These are phyloP conservation scores for Lophotriccus pileatus DNA, from an alignment of 2,797 vertebrate genomes.

Conservation along the genomic window DNA sequence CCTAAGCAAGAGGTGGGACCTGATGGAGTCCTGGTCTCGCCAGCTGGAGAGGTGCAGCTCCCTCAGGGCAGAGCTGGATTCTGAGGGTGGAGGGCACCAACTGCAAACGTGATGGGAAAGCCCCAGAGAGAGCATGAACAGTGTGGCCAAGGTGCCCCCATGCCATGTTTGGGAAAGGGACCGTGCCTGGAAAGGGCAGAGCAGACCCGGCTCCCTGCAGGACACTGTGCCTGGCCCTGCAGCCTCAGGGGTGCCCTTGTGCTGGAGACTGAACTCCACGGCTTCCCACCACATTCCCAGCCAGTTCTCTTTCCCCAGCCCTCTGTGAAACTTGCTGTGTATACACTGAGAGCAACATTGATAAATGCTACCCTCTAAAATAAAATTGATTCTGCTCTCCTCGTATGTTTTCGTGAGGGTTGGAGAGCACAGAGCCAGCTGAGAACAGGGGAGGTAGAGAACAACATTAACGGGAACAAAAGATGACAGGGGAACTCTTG, in stretches of 20 bases:
- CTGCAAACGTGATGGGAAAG: neutral
- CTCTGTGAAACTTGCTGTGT: neutral
- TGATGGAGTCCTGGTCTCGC: fast-evolving
- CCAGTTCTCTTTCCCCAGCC: neutral
- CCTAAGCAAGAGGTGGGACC: neutral
- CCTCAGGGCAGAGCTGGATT: fast-evolving
- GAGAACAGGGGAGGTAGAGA: neutral
- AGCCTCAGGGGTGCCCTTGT: neutral
- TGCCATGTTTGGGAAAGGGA: fast-evolving
- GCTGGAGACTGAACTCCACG: fast-evolving
- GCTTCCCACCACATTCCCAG: fast-evolving
- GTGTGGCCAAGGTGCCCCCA: fast-evolving
- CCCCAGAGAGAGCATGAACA: fast-evolving
- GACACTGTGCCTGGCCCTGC: fast-evolving
- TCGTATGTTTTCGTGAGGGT: neutral
- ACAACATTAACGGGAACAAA: neutral
- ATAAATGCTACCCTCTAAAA: neutral
- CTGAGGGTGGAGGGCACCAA: fast-evolving
- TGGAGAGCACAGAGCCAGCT: neutral
- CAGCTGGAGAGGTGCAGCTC: neutral
- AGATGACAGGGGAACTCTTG: neutral
- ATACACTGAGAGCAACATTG: neutral
- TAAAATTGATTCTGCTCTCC: neutral
- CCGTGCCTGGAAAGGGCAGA: neutral
- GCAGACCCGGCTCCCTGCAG: neutral